Evolutionary conservation across 2,797 vertebrate species (phyloP), one percentile per base, ranked within the genome.

Genomic region (Lemur catta): DNA sequence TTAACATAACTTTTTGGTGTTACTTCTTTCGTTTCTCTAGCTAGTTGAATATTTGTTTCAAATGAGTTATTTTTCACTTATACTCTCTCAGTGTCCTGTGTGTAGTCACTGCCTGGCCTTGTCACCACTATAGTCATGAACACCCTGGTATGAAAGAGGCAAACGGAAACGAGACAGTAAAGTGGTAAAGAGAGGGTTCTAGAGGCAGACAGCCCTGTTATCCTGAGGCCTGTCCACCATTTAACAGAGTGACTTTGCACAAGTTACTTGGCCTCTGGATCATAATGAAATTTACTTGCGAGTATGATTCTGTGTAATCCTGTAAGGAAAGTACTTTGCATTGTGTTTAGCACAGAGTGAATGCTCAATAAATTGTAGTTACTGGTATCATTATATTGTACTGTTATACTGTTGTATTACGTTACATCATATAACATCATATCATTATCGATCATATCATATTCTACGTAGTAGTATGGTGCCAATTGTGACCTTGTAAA

Each of bases 1-100:
- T 78, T 87, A 78, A 93, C 95, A 81, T 87, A 91, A 94, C 35
- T 61, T 76, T 80, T 67, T 52, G 11, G 57, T 78, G 35, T 86
- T 75, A 80, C 57, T 94, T n/a, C 33, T 94, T 89, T 72, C 22
- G 35, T 69, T 86, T 74, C 35, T 38, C 38, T 87, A 75, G n/a
- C 71, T 18, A 26, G 63, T 55, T 8, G 8, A 78, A 67, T n/a
- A 35, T 69, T 59, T 91, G 35, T 74, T 92, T 63, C 87, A 46
- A 14, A 59, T n/a, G 38, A 93, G 4, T 33, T 63, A 35, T 22
- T 92, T 96, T 86, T 82, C 46, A 46, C 28, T 89, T 59, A 11
- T 26, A 55, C 10, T 55, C 22, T 38, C 20, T 65, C 38, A 11
- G 46, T 71, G 24, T 55, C 79, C 48, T 67, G 7, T 67, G 84